Evolutionary conservation across 2,113 vertebrate species (phyloP).

Genomic region (Nothoprocta pentlandii): DNA sequence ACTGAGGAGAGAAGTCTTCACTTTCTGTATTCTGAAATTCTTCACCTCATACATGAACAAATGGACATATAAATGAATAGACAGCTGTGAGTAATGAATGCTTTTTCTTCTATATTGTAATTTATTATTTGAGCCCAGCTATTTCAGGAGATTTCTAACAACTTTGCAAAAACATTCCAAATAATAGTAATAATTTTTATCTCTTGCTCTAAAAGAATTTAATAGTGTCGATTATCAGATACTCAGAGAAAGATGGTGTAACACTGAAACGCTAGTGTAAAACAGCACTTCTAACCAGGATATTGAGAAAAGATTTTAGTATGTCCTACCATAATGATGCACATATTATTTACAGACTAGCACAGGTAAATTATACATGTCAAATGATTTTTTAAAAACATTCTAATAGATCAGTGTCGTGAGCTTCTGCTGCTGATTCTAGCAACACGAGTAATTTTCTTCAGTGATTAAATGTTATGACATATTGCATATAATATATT

Average conservation of each 20-base stretch:
- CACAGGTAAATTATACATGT: not conserved
- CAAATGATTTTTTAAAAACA: not conserved
- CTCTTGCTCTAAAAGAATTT: slow-evolving; percentile 47
- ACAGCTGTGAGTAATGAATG: slow-evolving; percentile 59
- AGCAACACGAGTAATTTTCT: not conserved
- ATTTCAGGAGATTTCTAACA: slow-evolving; percentile 47
- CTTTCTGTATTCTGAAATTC: slow-evolving; percentile 66
- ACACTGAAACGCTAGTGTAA: not conserved
- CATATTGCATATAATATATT: not conserved
- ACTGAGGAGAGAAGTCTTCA: slow-evolving; percentile 71
- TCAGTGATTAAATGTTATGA: slow-evolving; percentile 33
- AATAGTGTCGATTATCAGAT: slow-evolving; percentile 41
- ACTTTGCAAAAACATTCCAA: slow-evolving; percentile 51
- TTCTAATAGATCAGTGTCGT: not conserved
- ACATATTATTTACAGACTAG: not conserved
- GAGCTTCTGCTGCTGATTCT: not conserved
- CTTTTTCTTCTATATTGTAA: slow-evolving; percentile 47
- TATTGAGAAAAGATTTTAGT: not conserved
- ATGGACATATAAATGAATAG: slow-evolving; percentile 74
- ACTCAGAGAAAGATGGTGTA: not conserved
- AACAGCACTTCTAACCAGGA: not conserved
- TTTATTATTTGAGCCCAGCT: slow-evolving; percentile 20
- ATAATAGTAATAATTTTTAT: slow-evolving; percentile 40
- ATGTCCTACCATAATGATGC: not conserved
- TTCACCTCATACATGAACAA: slow-evolving; percentile 67